Conservation (phyloP, 1,140 invertebrate species). For the Macrosteles quadrilineatus region DNA sequence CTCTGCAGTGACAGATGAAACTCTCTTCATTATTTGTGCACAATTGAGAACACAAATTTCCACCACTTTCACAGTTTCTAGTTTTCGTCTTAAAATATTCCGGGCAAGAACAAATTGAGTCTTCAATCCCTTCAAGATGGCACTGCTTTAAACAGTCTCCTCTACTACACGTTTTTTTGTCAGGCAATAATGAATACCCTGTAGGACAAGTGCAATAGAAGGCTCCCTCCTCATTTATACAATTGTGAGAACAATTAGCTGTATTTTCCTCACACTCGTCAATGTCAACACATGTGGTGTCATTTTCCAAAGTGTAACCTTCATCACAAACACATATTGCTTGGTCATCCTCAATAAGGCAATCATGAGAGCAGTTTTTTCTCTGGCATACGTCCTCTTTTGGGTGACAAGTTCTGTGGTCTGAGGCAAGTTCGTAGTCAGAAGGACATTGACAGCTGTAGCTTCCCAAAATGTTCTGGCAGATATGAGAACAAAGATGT, state of each 20-base stretch:
- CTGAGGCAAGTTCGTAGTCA: constrained; percentile 50
- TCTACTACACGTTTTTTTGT: constrained; percentile 42
- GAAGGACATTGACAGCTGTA: constrained; percentile 55
- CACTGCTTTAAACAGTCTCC: background rate
- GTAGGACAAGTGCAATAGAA: constrained; percentile 55
- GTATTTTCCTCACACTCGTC: constrained; percentile 55
- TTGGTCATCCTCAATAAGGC: constrained; percentile 59
- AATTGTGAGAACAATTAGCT: constrained; percentile 46
- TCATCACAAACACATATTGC: constrained; percentile 66
- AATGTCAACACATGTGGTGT: constrained; percentile 55
- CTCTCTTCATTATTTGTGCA: background rate
- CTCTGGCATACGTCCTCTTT: constrained; percentile 55
- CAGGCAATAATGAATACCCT: constrained; percentile 42
- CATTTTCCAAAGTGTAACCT: constrained; percentile 51
- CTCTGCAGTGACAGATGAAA: background rate
- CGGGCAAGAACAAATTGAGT: background rate
- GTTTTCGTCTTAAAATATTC: background rate
- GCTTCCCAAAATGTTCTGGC: constrained; percentile 50
- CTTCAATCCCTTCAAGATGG: background rate
- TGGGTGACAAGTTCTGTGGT: constrained; percentile 45
- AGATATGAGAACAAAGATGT: constrained; percentile 51
- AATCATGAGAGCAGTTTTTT: constrained; percentile 53
- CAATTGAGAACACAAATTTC: background rate
- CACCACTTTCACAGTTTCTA: background rate
- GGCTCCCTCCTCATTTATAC: constrained; percentile 62